These are phyloP conservation scores for Camponotus floridanus DNA, from an alignment of 1,140 invertebrate genomes.

Conservation along the genomic window DNA sequence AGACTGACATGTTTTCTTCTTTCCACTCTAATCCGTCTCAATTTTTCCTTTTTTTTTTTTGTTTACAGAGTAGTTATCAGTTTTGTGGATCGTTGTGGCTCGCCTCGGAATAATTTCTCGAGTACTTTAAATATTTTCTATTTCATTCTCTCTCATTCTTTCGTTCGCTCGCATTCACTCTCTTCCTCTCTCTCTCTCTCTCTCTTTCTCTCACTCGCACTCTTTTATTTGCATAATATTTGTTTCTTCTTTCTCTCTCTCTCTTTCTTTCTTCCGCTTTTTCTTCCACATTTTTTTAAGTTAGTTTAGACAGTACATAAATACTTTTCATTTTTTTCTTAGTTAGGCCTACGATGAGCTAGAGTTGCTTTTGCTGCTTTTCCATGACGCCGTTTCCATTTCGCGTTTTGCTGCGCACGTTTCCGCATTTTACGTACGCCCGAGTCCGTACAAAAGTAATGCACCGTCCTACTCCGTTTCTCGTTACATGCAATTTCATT, in stretches of 20 bases:
- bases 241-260: slow-evolving; percentile 37
- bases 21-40: slow-evolving; percentile 35
- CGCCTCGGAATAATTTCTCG: slow-evolving; percentile 75
- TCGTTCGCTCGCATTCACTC: slow-evolving; percentile 22
- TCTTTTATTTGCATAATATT: slow-evolving; percentile 54
- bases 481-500: slow-evolving; percentile 7
- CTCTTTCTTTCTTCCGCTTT: slow-evolving; percentile 68
- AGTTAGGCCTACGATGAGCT: slow-evolving; percentile 85
- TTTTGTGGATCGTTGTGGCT: slow-evolving; percentile 77
- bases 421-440: slow-evolving; percentile 8
- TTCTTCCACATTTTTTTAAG: slow-evolving; percentile 74
- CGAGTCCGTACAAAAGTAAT: slow-evolving; percentile 64
- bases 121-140: slow-evolving; percentile 72
- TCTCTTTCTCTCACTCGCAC: slow-evolving; percentile 39
- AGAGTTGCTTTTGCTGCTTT: slow-evolving; percentile 76
- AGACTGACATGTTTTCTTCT: slow-evolving; percentile 30
- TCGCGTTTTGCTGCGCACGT: slow-evolving; percentile 13
- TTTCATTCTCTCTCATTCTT: slow-evolving; percentile 47
- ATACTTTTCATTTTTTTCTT: slow-evolving; percentile 79
- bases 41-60: slow-evolving; percentile 59
- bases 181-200: slow-evolving; percentile 39
- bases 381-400: slow-evolving; percentile 29
- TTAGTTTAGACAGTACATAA: slow-evolving; percentile 83
- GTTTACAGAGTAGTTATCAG: slow-evolving; percentile 65
- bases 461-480: slow-evolving; percentile 23